Conservation (phyloP, 2,888 invertebrate genomes). For the Bellardia pandia region DNA sequence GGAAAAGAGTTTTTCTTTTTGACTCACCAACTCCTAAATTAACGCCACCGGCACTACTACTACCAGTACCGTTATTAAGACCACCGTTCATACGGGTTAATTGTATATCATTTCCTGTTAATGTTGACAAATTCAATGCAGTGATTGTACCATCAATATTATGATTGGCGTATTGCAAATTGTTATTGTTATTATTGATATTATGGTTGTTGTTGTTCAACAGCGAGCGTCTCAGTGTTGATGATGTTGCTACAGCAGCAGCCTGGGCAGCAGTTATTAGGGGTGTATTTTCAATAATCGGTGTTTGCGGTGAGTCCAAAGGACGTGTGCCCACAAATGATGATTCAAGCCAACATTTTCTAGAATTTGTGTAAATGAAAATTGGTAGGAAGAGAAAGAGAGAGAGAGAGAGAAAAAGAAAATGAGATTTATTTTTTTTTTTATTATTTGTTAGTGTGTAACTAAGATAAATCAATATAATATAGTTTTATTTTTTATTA, state of each 20-base stretch:
- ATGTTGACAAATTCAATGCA: slow-evolving; percentile 57
- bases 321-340: slow-evolving; percentile 95
- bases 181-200: slow-evolving; percentile 73
- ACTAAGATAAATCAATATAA: slow-evolving; percentile 48
- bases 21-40: slow-evolving; percentile 71
- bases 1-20: slow-evolving; percentile 57
- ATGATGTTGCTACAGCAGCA: slow-evolving; percentile 43
- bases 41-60: slow-evolving; percentile 83
- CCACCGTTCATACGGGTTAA: slow-evolving; percentile 83
- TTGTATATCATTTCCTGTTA: slow-evolving; percentile 68
- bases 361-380: slow-evolving; percentile 64
- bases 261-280: slow-evolving; percentile 66
- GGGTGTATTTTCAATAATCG: slow-evolving; percentile 86
- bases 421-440: background rate
- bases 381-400: background rate
- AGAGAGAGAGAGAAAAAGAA: background rate
- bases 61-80: slow-evolving; percentile 82
- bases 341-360: slow-evolving; percentile 95
- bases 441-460: background rate
- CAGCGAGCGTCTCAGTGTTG: slow-evolving; percentile 38
- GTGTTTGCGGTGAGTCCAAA: slow-evolving; percentile 93
- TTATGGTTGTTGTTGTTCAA: slow-evolving; percentile 58
- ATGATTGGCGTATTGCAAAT: slow-evolving; percentile 65
- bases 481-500: slow-evolving; percentile 12
- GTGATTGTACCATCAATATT: slow-evolving; percentile 47